Evolutionary conservation across 2,888 invertebrate species (phyloP), one percentile per base, ranked within the genome.

Genomic region (Brachypalpus laphriformis): DNA sequence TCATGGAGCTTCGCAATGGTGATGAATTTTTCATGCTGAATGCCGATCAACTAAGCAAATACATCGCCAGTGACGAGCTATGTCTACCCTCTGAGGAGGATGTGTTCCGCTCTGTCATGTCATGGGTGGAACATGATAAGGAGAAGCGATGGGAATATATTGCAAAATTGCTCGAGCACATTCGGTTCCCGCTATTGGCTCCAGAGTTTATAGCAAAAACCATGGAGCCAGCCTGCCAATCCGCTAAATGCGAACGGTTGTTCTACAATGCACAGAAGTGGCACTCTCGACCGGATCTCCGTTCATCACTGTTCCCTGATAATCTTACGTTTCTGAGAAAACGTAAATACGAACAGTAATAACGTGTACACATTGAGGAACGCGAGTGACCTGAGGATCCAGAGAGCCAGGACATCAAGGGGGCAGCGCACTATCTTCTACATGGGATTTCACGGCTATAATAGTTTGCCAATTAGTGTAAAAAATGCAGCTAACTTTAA

Each of bases 101-200:
- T n/a, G 37, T 71, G 6, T 59, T 71, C 4, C 9, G 22, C 0
- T 25, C 16, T 2, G 3, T 71, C 4, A n/a, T 28, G 25, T 18
- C 47, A 5, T 71, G 71, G 71, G 14, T 72, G 0, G 4, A 51
- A 0, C 18, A 72, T 28, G n/a, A n/a, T n/a, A n/a, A 51, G 8
- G 8, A 0, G 0, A n/a, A n/a, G 7, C 59, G 59, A 11, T 1
- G 11, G 16, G n/a, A 42, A 16, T 31, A 18, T 2, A n/a, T 68
- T 0, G 11, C 0, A 3, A 8, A 16, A 7, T 40, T 47, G 1
- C 37, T 61, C 14, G 0, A n/a, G 1, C 11, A 37, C 1, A 8
- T 72, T 4, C 59, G 59, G 1, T 61, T 59, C 3, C 11, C 49
- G 0, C n/a, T 20, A 5, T 28, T 72, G 0, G 6, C 59, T 2